Evolutionary conservation across 2,113 vertebrate species (phyloP).

Genomic region (Ifrita kowaldi): DNA sequence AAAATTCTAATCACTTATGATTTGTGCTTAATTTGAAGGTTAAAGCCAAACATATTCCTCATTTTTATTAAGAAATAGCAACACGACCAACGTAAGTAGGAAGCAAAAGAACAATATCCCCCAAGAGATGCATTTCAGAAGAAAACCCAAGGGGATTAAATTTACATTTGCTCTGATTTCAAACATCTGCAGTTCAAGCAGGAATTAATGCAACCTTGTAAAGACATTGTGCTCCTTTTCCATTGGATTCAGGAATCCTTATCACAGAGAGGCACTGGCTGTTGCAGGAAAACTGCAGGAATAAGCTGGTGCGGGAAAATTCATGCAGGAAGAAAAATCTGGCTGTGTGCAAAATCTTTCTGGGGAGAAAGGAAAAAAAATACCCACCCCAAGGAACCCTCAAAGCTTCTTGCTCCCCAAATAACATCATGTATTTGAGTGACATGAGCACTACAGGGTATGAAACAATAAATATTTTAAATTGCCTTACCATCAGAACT

Average conservation of each 20-base stretch:
- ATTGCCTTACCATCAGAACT: conserved; percentile 88
- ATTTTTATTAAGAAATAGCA: background rate
- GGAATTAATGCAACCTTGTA: background rate
- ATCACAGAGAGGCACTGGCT: background rate
- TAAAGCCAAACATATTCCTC: background rate
- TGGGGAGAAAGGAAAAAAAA: background rate
- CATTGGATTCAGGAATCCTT: background rate
- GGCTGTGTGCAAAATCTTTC: background rate
- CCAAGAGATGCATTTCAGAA: background rate
- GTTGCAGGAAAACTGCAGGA: background rate
- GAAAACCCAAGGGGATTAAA: background rate
- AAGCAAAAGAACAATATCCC: background rate
- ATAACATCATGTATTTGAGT: background rate
- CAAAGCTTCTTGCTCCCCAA: background rate
- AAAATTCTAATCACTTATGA: background rate
- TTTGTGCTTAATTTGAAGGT: background rate
- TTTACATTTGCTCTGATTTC: conserved; percentile 43
- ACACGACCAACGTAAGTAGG: background rate
- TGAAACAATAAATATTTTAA: background rate
- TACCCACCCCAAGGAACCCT: background rate
- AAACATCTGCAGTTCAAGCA: conserved; percentile 23
- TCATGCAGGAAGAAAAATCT: background rate
- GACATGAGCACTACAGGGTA: background rate
- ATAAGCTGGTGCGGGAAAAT: background rate
- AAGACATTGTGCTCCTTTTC: background rate